Percentiles rank a stretch among this genome's conserved stretches.
phyloP scores from a whole-genome alignment of 2,113 vertebrate genomes.

The Phainopepla nitens region DNA sequence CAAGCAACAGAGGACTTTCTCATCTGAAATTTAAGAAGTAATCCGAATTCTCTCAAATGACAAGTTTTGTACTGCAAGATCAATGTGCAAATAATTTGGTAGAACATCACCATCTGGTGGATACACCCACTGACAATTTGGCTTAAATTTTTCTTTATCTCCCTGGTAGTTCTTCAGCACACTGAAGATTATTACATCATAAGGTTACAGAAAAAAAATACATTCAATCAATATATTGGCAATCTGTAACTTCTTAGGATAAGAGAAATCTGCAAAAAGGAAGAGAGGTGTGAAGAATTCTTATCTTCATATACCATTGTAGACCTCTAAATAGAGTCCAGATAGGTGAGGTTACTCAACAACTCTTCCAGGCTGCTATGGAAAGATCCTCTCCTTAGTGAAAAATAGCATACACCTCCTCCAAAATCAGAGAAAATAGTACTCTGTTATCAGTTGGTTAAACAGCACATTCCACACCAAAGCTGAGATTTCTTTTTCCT shows the following conservation, averaged over 20 bases:
- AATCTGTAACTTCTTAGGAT: not conserved
- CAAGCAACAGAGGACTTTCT: not conserved
- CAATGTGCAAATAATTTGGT: constrained; percentile 24
- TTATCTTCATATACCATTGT: not conserved
- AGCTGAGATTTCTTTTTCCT: not conserved
- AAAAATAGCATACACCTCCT: not conserved
- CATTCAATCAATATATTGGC: not conserved
- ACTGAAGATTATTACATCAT: not conserved
- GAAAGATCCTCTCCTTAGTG: not conserved
- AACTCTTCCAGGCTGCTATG: not conserved
- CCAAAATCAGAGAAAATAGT: not conserved
- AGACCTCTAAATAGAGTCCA: not conserved
- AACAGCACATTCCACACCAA: not conserved
- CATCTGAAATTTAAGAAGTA: not conserved
- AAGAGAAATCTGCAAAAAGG: not conserved
- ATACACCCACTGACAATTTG: constrained; percentile 25
- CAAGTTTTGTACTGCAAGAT: constrained; percentile 17
- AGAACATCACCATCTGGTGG: constrained; percentile 64
- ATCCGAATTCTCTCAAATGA: not conserved
- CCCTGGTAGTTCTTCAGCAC: not conserved
- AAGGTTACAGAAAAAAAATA: not conserved
- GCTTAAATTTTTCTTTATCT: not conserved
- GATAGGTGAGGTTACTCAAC: not conserved
- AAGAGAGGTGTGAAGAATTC: not conserved
- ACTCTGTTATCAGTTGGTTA: not conserved